Evolutionary conservation across 2,888 invertebrate species (phyloP).

Genomic region (Ophion costatus): DNA sequence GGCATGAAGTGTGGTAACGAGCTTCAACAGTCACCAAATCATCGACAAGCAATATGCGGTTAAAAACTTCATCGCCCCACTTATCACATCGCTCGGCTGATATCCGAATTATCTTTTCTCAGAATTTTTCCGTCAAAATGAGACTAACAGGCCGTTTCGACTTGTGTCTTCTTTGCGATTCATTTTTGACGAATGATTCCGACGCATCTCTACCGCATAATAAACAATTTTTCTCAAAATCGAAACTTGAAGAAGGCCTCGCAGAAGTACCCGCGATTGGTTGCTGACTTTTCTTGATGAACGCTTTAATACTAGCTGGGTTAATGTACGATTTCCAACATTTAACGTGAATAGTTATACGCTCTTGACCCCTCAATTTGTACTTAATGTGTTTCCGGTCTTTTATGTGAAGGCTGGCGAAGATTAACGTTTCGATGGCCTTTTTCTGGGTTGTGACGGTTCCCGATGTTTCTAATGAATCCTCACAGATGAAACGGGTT

Average conservation of each 20-base stretch:
- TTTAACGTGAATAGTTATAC: constrained; percentile 1
- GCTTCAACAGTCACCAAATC: constrained; percentile 12
- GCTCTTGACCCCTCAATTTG: constrained; percentile 12
- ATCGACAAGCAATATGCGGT: not conserved
- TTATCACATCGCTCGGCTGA: constrained; percentile 11
- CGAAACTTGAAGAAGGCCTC: constrained; percentile 1
- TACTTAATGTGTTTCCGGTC: constrained; percentile 20
- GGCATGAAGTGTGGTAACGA: constrained; percentile 10
- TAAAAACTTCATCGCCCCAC: constrained; percentile 35
- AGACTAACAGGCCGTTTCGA: not conserved
- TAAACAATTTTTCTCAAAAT: constrained; percentile 6
- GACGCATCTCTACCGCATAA: constrained; percentile 28
- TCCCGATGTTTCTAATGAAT: constrained; percentile 12
- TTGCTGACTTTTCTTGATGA: not conserved
- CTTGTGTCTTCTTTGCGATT: no score
- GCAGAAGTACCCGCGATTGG: not conserved
- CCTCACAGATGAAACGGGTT: constrained; percentile 22
- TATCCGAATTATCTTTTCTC: not conserved
- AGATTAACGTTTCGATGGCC: constrained; percentile 16
- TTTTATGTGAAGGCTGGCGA: constrained; percentile 7
- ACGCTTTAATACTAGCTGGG: not conserved
- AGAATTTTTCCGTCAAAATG: not conserved
- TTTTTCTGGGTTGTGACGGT: constrained; percentile 14
- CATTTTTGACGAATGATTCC: no score
- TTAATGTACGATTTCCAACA: constrained; percentile 14